These are phyloP conservation scores for Gnathonemus longibarbis DNA, from an alignment of 2,113 vertebrate genomes.

Conservation along the genomic window DNA sequence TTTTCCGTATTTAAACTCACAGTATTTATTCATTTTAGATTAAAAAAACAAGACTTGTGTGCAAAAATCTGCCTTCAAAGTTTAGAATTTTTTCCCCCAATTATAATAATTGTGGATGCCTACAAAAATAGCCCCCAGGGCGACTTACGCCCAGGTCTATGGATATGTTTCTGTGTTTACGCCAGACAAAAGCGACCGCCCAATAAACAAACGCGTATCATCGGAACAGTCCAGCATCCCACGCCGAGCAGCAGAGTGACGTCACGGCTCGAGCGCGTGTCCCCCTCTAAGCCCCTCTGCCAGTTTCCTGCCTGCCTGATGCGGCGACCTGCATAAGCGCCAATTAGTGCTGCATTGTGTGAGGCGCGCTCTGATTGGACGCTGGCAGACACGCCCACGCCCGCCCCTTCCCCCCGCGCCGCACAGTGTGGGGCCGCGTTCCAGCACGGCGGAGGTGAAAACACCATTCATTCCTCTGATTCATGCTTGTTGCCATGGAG, in stretches of 20 bases:
- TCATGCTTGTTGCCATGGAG: constrained; percentile 6
- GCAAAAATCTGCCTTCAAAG: background rate
- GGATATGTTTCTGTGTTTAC: background rate
- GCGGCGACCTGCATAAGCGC: background rate
- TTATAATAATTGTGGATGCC: background rate
- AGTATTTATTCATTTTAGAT: background rate
- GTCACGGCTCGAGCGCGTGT: background rate
- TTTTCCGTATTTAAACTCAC: background rate
- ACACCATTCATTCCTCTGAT: background rate
- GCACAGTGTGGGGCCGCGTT: background rate
- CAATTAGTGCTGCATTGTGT: background rate
- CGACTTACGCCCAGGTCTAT: background rate
- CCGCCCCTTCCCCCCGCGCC: background rate
- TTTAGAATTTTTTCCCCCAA: background rate
- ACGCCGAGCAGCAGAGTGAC: background rate
- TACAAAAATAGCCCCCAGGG: background rate
- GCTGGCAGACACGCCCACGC: background rate
- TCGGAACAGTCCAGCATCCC: background rate
- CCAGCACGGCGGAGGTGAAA: background rate
- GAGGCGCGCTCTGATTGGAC: background rate
- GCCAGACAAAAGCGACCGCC: background rate
- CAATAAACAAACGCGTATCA: background rate
- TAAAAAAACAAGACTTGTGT: background rate
- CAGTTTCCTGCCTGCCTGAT: background rate
- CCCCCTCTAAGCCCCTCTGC: background rate